Conservation (phyloP, 2,797 vertebrate species). For the Columba guinea region DNA sequence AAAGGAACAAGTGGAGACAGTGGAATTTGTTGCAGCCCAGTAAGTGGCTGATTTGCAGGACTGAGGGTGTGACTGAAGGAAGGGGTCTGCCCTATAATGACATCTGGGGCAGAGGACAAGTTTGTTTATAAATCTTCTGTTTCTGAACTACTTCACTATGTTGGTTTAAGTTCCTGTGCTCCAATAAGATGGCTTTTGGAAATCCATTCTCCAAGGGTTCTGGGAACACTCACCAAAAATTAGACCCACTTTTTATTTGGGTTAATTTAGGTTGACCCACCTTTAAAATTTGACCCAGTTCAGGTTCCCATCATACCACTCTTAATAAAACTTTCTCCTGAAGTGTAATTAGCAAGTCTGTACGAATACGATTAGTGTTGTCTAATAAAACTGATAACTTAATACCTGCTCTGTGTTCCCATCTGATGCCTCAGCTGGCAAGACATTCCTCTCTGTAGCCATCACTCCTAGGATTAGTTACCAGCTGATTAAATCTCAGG, state of each 20-base stretch:
- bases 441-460: conserved; percentile 13
- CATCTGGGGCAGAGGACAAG: not conserved
- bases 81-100: not conserved
- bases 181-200: not conserved
- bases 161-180: not conserved
- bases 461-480: conserved; percentile 29
- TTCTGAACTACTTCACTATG: not conserved
- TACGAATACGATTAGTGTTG: conserved; percentile 34
- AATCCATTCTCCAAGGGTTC: not conserved
- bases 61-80: not conserved
- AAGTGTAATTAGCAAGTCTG: conserved; percentile 35
- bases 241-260: not conserved
- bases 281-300: not conserved
- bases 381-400: conserved; percentile 59
- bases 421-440: conserved; percentile 50
- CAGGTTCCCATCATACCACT: not conserved
- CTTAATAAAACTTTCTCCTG: conserved; percentile 27
- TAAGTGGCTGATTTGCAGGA: not conserved
- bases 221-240: not conserved
- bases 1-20: not conserved
- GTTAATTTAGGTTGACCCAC: not conserved
- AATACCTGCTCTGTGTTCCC: conserved; percentile 19
- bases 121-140: not conserved
- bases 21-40: not conserved
- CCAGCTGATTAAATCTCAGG: conserved; percentile 21